These are phyloP conservation scores for Galaxea fascicularis DNA, from an alignment of 92 coral and sea anemone genomes.

Conservation along the genomic window DNA sequence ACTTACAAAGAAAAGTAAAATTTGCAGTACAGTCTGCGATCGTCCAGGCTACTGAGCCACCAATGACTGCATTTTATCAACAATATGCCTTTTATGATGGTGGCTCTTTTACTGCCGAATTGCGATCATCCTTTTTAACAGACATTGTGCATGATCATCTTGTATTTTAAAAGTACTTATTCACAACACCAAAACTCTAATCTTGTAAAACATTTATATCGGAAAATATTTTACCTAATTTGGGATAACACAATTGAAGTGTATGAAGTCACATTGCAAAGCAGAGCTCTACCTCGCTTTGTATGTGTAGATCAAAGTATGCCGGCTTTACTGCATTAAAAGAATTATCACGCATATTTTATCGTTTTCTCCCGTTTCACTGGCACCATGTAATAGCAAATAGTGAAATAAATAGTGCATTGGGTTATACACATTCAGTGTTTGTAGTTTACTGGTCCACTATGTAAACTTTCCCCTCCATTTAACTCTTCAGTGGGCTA, in stretches of 20 bases:
- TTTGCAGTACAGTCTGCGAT: conserved; percentile 65
- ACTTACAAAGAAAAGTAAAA: conserved; percentile 60
- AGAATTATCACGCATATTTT: too few species aligned
- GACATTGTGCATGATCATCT: conserved; percentile 16
- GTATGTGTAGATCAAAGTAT: too few species aligned
- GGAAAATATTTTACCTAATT: conserved; percentile 5
- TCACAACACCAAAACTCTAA: conserved; percentile 25
- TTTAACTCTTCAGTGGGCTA: too few species aligned
- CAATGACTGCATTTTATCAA: conserved; percentile 26
- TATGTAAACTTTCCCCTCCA: too few species aligned
- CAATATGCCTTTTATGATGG: conserved; percentile 26
- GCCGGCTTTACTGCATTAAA: too few species aligned
- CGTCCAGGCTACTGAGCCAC: conserved; percentile 31
- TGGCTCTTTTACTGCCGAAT: conserved; percentile 30
- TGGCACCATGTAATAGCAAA: too few species aligned
- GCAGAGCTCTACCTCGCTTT: too few species aligned
- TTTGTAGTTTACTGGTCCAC: too few species aligned
- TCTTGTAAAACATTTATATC: conserved; percentile 24
- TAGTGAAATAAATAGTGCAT: too few species aligned
- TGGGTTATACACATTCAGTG: too few species aligned
- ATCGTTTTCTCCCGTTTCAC: too few species aligned
- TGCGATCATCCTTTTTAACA: conserved; percentile 18
- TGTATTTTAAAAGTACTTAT: conserved; percentile 10
- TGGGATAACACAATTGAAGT: neutral
- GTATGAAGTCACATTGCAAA: too few species aligned